Conservation (phyloP, 1,140 invertebrate species). For the Heliconius nattereri region DNA sequence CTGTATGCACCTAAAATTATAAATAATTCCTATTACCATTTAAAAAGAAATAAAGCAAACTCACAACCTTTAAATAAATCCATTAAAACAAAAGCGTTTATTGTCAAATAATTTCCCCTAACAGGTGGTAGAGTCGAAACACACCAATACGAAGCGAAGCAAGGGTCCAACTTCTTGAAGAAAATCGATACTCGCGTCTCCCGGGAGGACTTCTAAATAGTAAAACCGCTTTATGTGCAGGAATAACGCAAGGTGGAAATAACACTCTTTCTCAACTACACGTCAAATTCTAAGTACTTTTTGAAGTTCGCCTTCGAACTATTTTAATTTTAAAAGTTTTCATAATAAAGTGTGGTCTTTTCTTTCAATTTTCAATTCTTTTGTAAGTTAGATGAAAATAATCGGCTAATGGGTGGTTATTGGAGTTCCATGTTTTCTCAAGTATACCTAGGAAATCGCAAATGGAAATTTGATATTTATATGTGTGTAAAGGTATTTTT, state of each 20-base stretch:
- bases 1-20: too few species aligned
- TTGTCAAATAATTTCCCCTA: neutral
- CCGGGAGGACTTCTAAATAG: constrained; percentile 7
- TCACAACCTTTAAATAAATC: neutral
- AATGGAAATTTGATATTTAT: too few species aligned
- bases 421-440: neutral
- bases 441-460: too few species aligned
- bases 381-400: neutral
- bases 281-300: neutral
- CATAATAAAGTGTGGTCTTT: neutral
- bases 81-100: neutral
- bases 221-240: constrained; percentile 6
- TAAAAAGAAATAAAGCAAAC: neutral
- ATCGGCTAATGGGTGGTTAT: neutral
- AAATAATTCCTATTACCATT: neutral
- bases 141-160: neutral
- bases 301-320: neutral
- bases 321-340: constrained; percentile 8
- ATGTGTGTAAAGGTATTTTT: too few species aligned
- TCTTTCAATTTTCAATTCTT: neutral
- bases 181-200: constrained; percentile 6
- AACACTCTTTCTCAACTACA: neutral
- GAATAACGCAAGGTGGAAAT: constrained; percentile 4
- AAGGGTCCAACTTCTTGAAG: neutral
- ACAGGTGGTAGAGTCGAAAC: constrained; percentile 1